phyloP scores from a whole-genome alignment of 2,797 vertebrate species.

The Halcyon smyrnensis region DNA sequence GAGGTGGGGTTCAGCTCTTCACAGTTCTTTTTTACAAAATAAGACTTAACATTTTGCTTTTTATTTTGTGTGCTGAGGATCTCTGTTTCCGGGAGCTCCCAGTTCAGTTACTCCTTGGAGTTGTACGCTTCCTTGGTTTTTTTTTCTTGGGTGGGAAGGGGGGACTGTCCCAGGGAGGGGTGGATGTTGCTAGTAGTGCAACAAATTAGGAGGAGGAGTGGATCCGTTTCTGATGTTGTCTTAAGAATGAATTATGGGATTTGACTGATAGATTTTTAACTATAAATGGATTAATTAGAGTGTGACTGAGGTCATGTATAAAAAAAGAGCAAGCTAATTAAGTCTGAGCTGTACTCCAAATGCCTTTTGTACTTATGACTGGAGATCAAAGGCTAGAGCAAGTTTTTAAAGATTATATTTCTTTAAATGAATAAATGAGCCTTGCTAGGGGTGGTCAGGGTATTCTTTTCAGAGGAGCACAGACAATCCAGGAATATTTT shows the following conservation, averaged over 20 bases:
- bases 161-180: neutral
- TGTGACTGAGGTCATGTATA: slow-evolving; percentile 59
- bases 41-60: neutral
- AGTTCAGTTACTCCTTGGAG: slow-evolving; percentile 12
- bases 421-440: slow-evolving; percentile 41
- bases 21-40: neutral
- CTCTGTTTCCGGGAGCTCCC: neutral
- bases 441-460: neutral
- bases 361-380: slow-evolving; percentile 59
- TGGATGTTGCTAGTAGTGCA: neutral
- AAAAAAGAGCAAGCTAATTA: slow-evolving; percentile 61
- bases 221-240: slow-evolving; percentile 56
- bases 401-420: slow-evolving; percentile 60
- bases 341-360: slow-evolving; percentile 14
- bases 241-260: slow-evolving; percentile 49
- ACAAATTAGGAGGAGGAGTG: slow-evolving; percentile 64
- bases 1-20: slow-evolving; percentile 37
- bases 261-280: slow-evolving; percentile 70
- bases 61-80: neutral
- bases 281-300: slow-evolving; percentile 71
- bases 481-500: neutral
- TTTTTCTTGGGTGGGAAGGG: neutral
- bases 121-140: neutral
- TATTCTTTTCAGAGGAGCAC: neutral
- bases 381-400: slow-evolving; percentile 50